Base-by-base conservation (phyloP, 2,797 vertebrate genomes). In the Melanotaenia pygmaea region DNA sequence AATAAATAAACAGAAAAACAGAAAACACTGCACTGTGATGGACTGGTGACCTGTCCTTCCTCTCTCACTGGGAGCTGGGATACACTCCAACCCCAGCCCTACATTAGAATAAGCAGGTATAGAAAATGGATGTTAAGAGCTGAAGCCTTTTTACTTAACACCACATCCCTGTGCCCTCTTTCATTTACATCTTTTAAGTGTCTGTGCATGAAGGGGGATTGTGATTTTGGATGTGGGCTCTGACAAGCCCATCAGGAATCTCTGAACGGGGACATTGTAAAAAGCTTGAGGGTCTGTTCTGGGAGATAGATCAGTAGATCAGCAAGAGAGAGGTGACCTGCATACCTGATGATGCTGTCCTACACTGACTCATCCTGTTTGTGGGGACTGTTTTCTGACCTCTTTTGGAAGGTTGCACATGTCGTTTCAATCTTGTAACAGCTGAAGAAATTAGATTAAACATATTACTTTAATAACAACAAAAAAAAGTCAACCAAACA, bases 361-460 rank as follows among this genome's bases (percentile, higher is more conserved):
- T 61, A 68, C 57, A 43, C 18, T 2, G 79, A 86, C 73, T 85
- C 77, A 76, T 38, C 68, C 43, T 50, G 37, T 76, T 70, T 81
- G 83, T 72, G 57, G 76, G 68, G 84, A 76, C 82, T 83, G 78
- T 87, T 87, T 88, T 60, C 65, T 86, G 88, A 91, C 87, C 91
- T 81, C 84, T 84, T 92, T 93, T 83, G 80, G 85, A 89, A 90
- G 79, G 77, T 82, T 91, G 86, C 84, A 91, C 91, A 89, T 26
- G 75, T 89, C 84, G 75, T 76, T 80, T 86, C 67, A 74, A 89
- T 89, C 74, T 74, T 32, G 64, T 76, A 64, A 77, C 66, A 70
- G 61, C 10, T 66, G 62, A 80, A 67, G 62, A 76, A 81, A 79
- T 78, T 64, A 70, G 60, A 35, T 47, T 79, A 77, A 83, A 66